Evolutionary conservation across 2,113 vertebrate species (phyloP).

Genomic region (Poeciliopsis occidentalis): DNA sequence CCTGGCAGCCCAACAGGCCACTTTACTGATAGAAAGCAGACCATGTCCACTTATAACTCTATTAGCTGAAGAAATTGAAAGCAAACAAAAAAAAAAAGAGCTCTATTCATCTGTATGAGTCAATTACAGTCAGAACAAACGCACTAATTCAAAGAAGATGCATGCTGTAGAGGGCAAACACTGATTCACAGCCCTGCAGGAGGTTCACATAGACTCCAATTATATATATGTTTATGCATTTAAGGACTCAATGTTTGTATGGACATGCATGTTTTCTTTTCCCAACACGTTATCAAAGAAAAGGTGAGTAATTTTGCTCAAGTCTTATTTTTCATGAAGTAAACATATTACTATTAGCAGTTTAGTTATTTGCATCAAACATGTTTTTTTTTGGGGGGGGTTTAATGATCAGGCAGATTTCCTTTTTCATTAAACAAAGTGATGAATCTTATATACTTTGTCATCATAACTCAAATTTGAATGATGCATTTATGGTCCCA

Average conservation of each 20-base stretch:
- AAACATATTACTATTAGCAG: not conserved
- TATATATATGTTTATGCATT: not conserved
- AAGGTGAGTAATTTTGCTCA: not conserved
- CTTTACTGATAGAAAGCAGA: constrained; percentile 38
- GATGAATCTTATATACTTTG: no score
- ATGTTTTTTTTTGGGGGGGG: no score
- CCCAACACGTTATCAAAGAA: no score
- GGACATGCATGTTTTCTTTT: no score
- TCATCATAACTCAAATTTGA: no score
- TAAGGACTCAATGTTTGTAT: not conserved
- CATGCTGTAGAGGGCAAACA: not conserved
- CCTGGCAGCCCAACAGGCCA: constrained; percentile 17
- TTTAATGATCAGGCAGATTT: no score
- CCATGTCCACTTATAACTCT: constrained; percentile 33
- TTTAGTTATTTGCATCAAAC: no score
- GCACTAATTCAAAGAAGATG: constrained; percentile 1
- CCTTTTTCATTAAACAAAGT: no score
- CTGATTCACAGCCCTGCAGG: not conserved
- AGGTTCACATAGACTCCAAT: not conserved
- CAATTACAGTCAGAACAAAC: constrained; percentile 27
- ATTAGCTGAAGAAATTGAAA: constrained; percentile 52
- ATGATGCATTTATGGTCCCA: no score
- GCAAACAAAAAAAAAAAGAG: constrained; percentile 16
- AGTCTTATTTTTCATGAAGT: not conserved
- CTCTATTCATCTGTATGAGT: constrained; percentile 32